phyloP scores from a whole-genome alignment of 2,888 invertebrate species.

The Pollenia griseotomentosa region DNA sequence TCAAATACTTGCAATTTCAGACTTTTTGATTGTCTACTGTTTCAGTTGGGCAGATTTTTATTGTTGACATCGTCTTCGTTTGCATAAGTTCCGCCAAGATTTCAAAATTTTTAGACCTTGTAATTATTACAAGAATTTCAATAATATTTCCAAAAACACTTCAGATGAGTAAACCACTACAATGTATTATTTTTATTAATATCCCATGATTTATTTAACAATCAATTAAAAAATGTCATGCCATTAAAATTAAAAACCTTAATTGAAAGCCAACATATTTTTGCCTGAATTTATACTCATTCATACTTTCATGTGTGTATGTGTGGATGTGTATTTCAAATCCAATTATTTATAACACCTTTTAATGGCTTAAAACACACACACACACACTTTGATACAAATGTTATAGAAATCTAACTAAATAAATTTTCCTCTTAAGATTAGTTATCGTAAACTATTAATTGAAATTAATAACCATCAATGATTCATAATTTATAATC shows the following conservation, averaged over 20 bases:
- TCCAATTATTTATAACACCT: conserved; percentile 23
- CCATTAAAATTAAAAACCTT: neutral
- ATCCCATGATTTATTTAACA: neutral
- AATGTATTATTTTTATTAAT: too few species aligned
- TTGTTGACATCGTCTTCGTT: too few species aligned
- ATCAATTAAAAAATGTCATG: neutral
- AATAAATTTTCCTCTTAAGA: conserved; percentile 41
- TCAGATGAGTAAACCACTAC: too few species aligned
- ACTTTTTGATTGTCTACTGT: too few species aligned
- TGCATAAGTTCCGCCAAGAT: too few species aligned
- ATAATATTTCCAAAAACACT: too few species aligned
- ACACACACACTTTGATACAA: neutral
- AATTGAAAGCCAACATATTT: neutral
- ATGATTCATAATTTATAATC: conserved; percentile 62
- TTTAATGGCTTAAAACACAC: conserved; percentile 17
- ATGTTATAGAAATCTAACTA: neutral
- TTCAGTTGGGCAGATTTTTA: too few species aligned
- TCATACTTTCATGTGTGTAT: too few species aligned
- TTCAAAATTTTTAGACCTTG: too few species aligned
- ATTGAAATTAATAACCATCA: conserved; percentile 58
- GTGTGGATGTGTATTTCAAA: neutral
- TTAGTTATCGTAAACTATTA: conserved; percentile 50
- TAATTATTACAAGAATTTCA: too few species aligned
- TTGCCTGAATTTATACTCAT: neutral
- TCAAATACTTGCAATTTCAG: too few species aligned